These are phyloP conservation scores for Progne subis DNA, from an alignment of 2,113 vertebrate genomes.

Conservation along the genomic window DNA sequence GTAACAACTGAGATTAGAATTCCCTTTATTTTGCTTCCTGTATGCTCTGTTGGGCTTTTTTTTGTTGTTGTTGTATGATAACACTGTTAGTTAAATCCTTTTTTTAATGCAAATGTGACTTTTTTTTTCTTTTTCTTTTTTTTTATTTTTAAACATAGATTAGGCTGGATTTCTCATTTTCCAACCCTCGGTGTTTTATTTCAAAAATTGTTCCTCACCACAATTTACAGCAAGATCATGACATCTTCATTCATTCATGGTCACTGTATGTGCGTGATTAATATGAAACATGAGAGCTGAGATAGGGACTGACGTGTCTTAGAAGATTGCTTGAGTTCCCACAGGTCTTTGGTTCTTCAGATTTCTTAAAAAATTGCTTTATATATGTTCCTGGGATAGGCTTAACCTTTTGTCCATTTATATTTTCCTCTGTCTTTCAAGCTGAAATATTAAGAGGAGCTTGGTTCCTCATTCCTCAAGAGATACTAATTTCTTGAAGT, in stretches of 20 bases:
- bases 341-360: not conserved
- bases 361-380: not conserved
- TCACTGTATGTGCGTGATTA: not conserved
- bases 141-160: not conserved
- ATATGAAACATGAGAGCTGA: not conserved
- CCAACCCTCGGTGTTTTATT: not conserved
- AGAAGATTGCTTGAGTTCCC: not conserved
- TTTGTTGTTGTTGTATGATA: not conserved
- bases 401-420: not conserved
- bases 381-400: not conserved
- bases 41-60: not conserved
- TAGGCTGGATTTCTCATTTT: not conserved
- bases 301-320: not conserved
- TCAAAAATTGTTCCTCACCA: not conserved
- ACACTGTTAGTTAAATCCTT: not conserved
- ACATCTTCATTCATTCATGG: not conserved
- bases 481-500: not conserved
- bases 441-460: not conserved
- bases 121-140: too few relatives aligned
- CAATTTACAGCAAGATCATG: not conserved
- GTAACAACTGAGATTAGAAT: not conserved
- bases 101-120: not conserved
- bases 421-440: not conserved
- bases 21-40: not conserved
- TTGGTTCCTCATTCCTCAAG: not conserved